Evolutionary conservation across 2,797 vertebrate genomes (phyloP), one percentile per base, ranked within the genome.

Genomic region (Sebastes steindachneri): DNA sequence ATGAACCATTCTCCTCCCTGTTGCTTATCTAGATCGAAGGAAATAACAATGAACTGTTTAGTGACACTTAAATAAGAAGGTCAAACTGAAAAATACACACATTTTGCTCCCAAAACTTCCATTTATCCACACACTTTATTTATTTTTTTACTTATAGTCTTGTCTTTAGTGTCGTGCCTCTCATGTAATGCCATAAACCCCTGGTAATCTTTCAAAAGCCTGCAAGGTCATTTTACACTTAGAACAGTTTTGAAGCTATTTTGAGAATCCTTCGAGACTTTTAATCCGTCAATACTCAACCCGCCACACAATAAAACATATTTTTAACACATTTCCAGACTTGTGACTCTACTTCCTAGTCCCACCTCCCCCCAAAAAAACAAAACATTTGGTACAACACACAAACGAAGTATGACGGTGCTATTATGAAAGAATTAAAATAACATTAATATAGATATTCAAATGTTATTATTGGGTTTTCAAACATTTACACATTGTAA

Each of bases 1-100:
- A 73, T 93, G 93, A 88, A 98, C 97, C 99, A 99, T 99, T 89
- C 93, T 94, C 80, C 73, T 73, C 84, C 64, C 71, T 72, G 68
- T 5, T 31, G 66, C 25, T 35, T 72, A 19, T 68, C 86, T 89
- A 35, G 37, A 77, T 1, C 51, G 54, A 65, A 73, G 14, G 5
- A 8, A 73, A 28, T 4, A 63, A 77, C 58, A 75, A n/a, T 14
- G 14, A 72, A 31, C 19, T 5, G 26, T 79, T 84, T 73, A 48
- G 26, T 55, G 31, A 66, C 19, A 53, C 9, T 59, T 17, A 6
- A 33, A 68, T 3, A 29, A 37, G 6, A 79, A 48, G 7, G 48
- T 35, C 31, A 57, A 60, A 67, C 12, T 41, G 14, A 48, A 70
- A 51, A 59, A 37, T 37, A 25, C 8, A 15, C 7, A 64, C 26